Conservation (phyloP, 1,140 invertebrate genomes). For the Thrips palmi region DNA sequence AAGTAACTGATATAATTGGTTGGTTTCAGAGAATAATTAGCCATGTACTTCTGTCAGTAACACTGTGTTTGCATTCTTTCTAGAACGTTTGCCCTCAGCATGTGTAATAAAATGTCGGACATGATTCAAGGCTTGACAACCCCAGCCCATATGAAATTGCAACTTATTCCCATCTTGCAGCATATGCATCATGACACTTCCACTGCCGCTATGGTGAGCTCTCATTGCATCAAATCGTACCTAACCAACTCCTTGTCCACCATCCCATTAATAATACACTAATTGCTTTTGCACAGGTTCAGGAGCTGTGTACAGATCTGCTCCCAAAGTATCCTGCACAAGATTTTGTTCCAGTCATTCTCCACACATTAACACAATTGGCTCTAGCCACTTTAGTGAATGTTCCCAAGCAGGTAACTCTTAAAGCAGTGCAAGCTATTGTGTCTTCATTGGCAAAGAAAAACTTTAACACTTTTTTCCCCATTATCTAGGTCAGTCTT, state of each 20-base stretch:
- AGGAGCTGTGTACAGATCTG: conserved; percentile 59
- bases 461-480: conserved; percentile 8
- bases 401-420: conserved; percentile 66
- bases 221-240: too few species aligned
- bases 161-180: conserved; percentile 76
- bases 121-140: conserved; percentile 89
- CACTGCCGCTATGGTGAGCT: conserved; percentile 63
- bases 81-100: conserved; percentile 84
- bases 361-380: conserved; percentile 74
- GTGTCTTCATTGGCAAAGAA: conserved; percentile 14
- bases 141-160: conserved; percentile 77
- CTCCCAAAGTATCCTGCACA: conserved; percentile 72
- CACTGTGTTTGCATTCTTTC: conserved; percentile 20
- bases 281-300: conserved; percentile 34
- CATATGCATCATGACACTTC: conserved; percentile 87
- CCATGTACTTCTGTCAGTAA: too few species aligned
- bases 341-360: conserved; percentile 69
- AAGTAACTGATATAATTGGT: too few species aligned
- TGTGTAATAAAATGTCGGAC: conserved; percentile 86
- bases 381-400: conserved; percentile 76
- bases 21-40: not conserved
- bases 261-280: too few species aligned
- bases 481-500: conserved; percentile 31
- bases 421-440: conserved; percentile 13
- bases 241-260: too few species aligned